Percentiles rank a stretch among this genome's conserved stretches.
phyloP scores from a whole-genome alignment of 30 jellyfish, hydroid and myxozoan species.

The Hydractinia echinata region DNA sequence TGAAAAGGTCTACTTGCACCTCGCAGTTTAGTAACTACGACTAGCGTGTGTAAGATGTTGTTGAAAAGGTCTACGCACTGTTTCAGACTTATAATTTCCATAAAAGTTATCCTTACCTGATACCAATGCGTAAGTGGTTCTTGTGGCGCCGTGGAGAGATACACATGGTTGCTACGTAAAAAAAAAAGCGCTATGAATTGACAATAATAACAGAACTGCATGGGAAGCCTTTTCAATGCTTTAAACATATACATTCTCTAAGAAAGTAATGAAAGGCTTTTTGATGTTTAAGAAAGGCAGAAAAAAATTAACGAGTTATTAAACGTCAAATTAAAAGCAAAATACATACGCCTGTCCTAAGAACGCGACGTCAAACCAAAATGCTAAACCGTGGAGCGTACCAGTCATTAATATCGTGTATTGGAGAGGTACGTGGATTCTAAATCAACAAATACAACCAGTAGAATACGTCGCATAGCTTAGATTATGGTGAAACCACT shows the following conservation, averaged over 20 bases:
- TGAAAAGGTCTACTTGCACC: too few relatives aligned
- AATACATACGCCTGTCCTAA: slow-evolving; percentile 78
- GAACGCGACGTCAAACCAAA: slow-evolving; percentile 96
- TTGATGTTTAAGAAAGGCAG: not conserved
- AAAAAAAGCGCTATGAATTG: not conserved
- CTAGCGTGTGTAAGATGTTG: too few relatives aligned
- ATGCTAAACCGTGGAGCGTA: slow-evolving; percentile 89
- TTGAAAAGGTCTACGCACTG: too few relatives aligned
- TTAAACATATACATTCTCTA: not conserved
- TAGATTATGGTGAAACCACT: too few relatives aligned
- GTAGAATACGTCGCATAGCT: too few relatives aligned
- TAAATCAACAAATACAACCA: not conserved
- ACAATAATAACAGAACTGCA: not conserved
- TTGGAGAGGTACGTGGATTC: slow-evolving; percentile 82
- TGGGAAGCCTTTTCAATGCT: not conserved
- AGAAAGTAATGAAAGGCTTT: not conserved
- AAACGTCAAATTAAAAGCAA: not conserved
- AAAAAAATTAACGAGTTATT: not conserved
- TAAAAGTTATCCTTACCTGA: slow-evolving; percentile 50
- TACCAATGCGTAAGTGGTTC: slow-evolving; percentile 99
- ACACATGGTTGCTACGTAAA: slow-evolving; percentile 53
- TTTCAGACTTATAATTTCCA: too few relatives aligned
- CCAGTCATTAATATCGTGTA: slow-evolving; percentile 91
- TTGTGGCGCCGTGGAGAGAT: slow-evolving; percentile 98
- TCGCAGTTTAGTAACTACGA: too few relatives aligned